A percentile compares a stretch with the other conserved stretches of the same genome.
Conservation (phyloP, 1,140 invertebrate genomes). For the Drosophila erecta region DNA sequence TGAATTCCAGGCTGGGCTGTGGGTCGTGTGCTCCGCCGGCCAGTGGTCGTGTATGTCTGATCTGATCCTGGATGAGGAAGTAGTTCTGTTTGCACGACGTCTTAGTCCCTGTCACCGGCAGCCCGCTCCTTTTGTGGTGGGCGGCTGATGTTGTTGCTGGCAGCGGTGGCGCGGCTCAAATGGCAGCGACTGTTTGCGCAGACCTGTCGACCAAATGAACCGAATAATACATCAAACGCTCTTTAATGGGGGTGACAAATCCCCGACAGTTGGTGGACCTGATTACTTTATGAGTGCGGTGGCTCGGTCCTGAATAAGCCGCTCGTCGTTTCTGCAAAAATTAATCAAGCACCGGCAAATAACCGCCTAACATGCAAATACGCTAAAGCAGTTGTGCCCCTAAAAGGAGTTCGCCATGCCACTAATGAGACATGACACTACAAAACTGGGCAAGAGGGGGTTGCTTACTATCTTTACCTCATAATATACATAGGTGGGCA, state of each 20-base stretch:
- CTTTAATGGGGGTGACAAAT: slow-evolving; percentile 84
- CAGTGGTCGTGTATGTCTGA: slow-evolving; percentile 33
- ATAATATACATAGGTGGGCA: background rate
- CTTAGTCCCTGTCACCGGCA: slow-evolving; percentile 64
- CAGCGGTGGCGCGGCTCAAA: slow-evolving; percentile 39
- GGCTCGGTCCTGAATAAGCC: slow-evolving; percentile 34
- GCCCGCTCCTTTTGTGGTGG: slow-evolving; percentile 17
- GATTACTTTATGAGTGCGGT: slow-evolving; percentile 62
- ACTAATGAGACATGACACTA: background rate
- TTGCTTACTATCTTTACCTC: background rate
- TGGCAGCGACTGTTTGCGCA: slow-evolving; percentile 76
- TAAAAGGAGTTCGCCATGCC: slow-evolving; percentile 5
- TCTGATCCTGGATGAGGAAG: slow-evolving; percentile 41
- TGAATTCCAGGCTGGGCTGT: background rate
- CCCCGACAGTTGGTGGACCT: slow-evolving; percentile 72
- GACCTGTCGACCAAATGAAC: slow-evolving; percentile 84
- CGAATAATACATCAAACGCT: slow-evolving; percentile 84
- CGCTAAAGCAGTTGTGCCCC: slow-evolving; percentile 11
- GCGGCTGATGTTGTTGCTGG: slow-evolving; percentile 20
- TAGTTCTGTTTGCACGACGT: slow-evolving; percentile 41
- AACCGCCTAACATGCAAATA: slow-evolving; percentile 33
- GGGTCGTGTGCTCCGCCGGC: slow-evolving; percentile 23
- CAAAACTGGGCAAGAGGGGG: background rate
- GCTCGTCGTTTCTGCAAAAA: slow-evolving; percentile 42
- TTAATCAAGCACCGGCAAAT: slow-evolving; percentile 45